Percentiles rank a stretch among this genome's conserved stretches.
phyloP scores from a whole-genome alignment of 2,113 vertebrate species.

The Toxotes jaculatrix region DNA sequence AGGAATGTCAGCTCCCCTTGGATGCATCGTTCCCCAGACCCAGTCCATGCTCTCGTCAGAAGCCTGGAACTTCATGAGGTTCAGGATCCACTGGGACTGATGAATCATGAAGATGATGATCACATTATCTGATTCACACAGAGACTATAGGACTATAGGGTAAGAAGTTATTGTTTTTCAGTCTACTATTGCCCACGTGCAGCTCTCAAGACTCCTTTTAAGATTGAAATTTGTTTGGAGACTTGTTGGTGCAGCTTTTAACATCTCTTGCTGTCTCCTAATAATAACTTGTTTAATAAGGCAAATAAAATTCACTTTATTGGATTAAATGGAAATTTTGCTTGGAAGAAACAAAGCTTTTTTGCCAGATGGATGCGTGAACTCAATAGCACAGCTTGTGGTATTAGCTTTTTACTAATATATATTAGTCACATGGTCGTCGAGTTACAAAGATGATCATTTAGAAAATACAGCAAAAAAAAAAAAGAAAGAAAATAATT shows the following conservation, averaged over 20 bases:
- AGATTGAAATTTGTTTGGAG: not conserved
- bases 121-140: not conserved
- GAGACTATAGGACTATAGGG: not conserved
- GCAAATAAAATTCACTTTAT: not conserved
- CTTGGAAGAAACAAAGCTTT: too few species aligned
- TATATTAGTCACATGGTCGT: too few species aligned
- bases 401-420: too few species aligned
- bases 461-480: too few species aligned
- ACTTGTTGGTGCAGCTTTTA: not conserved
- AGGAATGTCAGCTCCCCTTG: conserved; percentile 34
- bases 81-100: conserved; percentile 12
- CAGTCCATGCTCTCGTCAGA: conserved; percentile 9
- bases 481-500: too few species aligned
- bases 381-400: too few species aligned
- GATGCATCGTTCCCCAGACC: conserved; percentile 25
- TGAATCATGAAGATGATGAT: conserved; percentile 32
- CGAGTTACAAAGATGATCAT: too few species aligned
- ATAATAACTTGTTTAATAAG: not conserved
- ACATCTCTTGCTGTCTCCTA: too few species aligned
- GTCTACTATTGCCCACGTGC: not conserved
- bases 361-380: too few species aligned
- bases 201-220: not conserved
- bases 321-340: too few species aligned
- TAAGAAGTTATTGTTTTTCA: not conserved
- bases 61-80: conserved; percentile 11